A percentile compares a stretch with the other conserved stretches of the same genome.
Evolutionary conservation across 2,888 invertebrate genomes (phyloP).

Genomic region (Dioctria linearis): DNA sequence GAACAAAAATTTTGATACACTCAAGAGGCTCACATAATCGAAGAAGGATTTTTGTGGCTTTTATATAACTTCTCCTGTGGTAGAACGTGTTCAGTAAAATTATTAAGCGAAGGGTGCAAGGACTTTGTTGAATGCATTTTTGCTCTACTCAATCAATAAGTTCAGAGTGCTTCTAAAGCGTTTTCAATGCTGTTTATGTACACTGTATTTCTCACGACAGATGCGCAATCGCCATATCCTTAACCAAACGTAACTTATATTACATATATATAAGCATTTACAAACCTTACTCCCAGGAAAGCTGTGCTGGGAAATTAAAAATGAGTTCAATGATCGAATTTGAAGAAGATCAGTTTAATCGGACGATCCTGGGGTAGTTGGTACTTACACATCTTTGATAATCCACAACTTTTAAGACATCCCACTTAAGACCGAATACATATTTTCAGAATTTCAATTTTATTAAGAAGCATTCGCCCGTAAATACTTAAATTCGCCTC

Average conservation of each 20-base stretch:
- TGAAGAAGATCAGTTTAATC: conserved; percentile 14
- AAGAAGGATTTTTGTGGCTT: conserved; percentile 5
- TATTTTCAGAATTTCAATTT: conserved; percentile 1
- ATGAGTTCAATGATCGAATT: neutral
- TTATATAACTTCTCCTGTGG: neutral
- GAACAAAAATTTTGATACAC: conserved; percentile 58
- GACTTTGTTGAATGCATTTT: neutral
- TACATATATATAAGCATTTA: neutral
- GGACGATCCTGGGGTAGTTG: neutral
- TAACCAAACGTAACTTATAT: neutral
- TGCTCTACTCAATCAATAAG: neutral
- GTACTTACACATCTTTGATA: neutral
- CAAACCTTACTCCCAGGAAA: neutral
- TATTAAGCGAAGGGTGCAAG: conserved; percentile 54
- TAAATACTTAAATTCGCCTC: neutral
- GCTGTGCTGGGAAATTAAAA: neutral
- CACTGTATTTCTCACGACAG: conserved; percentile 44
- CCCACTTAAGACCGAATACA: neutral
- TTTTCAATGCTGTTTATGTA: neutral
- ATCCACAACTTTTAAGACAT: neutral
- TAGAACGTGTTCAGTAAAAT: neutral
- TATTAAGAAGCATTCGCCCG: conserved; percentile 12
- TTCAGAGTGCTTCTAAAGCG: neutral
- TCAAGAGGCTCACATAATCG: conserved; percentile 52
- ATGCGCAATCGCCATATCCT: conserved; percentile 29